A percentile compares a stretch with the other conserved stretches of the same genome.
These are phyloP conservation scores for Melikaiella ostensackeni DNA, from an alignment of 2,888 invertebrate species.

Conservation along the genomic window DNA sequence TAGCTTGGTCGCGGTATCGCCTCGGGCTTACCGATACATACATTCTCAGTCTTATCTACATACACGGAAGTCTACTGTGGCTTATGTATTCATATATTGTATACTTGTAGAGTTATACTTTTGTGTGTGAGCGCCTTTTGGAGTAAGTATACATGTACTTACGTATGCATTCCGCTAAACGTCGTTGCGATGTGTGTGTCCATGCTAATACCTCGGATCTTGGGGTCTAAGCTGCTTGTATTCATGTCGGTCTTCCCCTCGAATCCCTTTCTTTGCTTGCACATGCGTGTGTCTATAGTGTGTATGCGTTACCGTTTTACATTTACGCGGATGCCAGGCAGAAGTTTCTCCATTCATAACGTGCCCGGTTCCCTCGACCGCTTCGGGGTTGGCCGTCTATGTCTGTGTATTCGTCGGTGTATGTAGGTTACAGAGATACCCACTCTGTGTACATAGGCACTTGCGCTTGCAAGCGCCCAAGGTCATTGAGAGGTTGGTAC, in stretches of 20 bases:
- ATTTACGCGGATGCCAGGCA: constrained; percentile 57
- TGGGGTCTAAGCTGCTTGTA: constrained; percentile 46
- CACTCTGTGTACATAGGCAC: constrained; percentile 46
- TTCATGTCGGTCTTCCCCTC: constrained; percentile 47
- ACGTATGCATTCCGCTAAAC: constrained; percentile 32
- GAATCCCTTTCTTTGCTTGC: constrained; percentile 51
- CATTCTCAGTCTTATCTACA: constrained; percentile 33
- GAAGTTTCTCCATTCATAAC: constrained; percentile 73
- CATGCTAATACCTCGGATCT: constrained; percentile 49
- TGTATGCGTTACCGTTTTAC: constrained; percentile 50
- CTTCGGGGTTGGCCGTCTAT: constrained; percentile 54
- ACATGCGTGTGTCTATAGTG: constrained; percentile 43
- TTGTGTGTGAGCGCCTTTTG: background rate
- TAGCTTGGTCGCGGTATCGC: constrained; percentile 47
- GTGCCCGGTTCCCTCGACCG: constrained; percentile 52
- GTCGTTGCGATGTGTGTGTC: constrained; percentile 37
- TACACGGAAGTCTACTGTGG: constrained; percentile 1
- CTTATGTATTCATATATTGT: constrained; percentile 47
- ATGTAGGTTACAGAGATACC: constrained; percentile 69
- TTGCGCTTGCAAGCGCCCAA: constrained; percentile 47
- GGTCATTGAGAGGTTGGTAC: constrained; percentile 48
- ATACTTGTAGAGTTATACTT: background rate
- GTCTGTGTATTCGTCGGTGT: constrained; percentile 49
- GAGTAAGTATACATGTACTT: background rate
- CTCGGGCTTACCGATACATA: constrained; percentile 50